phyloP scores from a whole-genome alignment of 2,113 vertebrate genomes.

The Smithornis capensis region DNA sequence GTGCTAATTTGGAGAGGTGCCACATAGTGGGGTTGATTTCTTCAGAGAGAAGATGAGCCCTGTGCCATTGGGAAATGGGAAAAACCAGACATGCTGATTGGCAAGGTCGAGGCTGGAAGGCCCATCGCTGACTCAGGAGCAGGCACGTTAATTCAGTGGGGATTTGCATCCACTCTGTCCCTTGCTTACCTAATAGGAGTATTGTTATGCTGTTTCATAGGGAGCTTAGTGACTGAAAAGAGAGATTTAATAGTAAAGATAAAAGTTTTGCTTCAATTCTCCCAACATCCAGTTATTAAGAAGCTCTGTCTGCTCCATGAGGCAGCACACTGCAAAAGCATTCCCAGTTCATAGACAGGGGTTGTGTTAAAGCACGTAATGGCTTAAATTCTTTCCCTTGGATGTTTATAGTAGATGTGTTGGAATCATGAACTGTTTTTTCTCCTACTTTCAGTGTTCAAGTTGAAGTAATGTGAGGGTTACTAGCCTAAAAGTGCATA shows the following conservation, averaged over 20 bases:
- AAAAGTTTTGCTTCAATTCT: conserved; percentile 64
- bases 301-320: conserved; percentile 21
- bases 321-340: background rate
- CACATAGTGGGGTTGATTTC: background rate
- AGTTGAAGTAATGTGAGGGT: background rate
- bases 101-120: conserved; percentile 53
- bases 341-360: background rate
- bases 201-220: conserved; percentile 48
- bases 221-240: conserved; percentile 59
- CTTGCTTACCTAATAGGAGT: conserved; percentile 60
- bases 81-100: conserved; percentile 47
- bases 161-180: conserved; percentile 55
- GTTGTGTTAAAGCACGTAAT: background rate
- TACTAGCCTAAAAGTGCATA: background rate
- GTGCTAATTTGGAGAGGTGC: conserved; percentile 32
- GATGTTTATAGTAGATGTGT: background rate
- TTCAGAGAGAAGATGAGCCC: background rate
- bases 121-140: conserved; percentile 31
- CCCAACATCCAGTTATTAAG: conserved; percentile 23
- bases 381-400: background rate
- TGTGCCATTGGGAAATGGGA: conserved; percentile 34
- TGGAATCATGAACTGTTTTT: background rate
- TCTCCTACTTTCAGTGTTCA: background rate
- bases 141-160: conserved; percentile 18
- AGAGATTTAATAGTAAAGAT: conserved; percentile 60